Base-by-base conservation (phyloP, 2,888 invertebrate species). In the Xestoiulus laeticollis region DNA sequence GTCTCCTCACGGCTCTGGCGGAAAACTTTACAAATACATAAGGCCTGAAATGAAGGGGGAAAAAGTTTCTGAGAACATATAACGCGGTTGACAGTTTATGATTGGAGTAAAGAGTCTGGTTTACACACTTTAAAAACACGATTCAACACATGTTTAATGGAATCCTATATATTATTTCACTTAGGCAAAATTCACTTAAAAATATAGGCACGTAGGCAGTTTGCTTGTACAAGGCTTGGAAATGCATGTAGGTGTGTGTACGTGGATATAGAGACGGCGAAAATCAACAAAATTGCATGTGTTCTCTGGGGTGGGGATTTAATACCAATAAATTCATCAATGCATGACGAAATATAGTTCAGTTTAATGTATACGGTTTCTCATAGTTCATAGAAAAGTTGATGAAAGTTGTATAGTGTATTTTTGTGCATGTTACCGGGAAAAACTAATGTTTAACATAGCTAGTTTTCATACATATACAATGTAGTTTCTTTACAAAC, bases 41-140 rank as follows among this genome's bases (percentile, higher is more conserved):
- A 68, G 68, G 68, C 68, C 68, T 68, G 8, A 26, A 26, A 26
- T 22, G 10, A 22, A 26, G 68, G 68, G 68, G 68, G 68, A 68
- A 68, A 68, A 26, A 68, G 68, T 68, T 68, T 26, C 26, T 68
- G 68, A 8, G n/a, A 68, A 68, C 68, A 68, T n/a, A 53, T 68
- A 68, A 68, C 68, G 68, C 26, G 68, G 68, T 68, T 84, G 84
- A 84, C 84, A 84, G 84, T 84, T 84, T 84, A 84, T 84, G 84
- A 84, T 84, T 84, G 19, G 0, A 33, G 68, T 68, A 68, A n/a
- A 68, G 68, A 68, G 68, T 84, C 84, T 84, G 43, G 84, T 84
- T 84, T 84, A 84, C 84, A 84, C 68, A 68, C 68, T 68, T 68
- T 68, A 68, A 68, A 68, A 68, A 68, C n/a, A 68, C 68, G 68